Base-by-base conservation (phyloP, 2,113 vertebrate species). In the Clarias gariepinus region DNA sequence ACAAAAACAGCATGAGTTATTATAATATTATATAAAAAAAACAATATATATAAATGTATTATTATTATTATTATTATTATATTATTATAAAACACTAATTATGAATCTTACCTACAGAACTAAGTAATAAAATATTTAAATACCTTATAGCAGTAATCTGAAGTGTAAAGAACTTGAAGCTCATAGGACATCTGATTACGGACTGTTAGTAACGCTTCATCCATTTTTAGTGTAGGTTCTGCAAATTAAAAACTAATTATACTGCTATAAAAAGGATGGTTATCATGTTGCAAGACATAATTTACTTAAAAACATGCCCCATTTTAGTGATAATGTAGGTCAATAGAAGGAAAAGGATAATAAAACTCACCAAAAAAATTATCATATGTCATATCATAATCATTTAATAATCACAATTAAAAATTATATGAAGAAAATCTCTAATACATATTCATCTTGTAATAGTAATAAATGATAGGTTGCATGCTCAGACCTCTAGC, bases 141-240 rank as follows among this genome's bases (percentile, higher is more conserved):
- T 92, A 96, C 95, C 95, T 95, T 93, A 89, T 94, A 93, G 89
- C 95, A 96, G 90, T 92, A 92, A 90, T 95, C 94, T 36, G 94
- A 94, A 3, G 90, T 92, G 91, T 94, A 96, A 87, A 88, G 79
- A 81, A 95, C 87, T 53, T 86, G 85, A 58, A 95, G 86, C 25
- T 91, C 91, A 73, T 91, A 89, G 36, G 80, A 84, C 82, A 95
- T 91, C 82, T 91, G 85, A 89, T 93, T 96, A 47, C 93, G 90
- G 83, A 95, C 91, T 11, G 89, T 93, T 58, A 96, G 73, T 84
- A 94, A 83, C 57, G 94, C 94, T 87, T 96, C 91, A 88, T 96
- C 94, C 91, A 94, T 91, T 91, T 92, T 95, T 83, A 95, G 86
- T 82, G 36, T 4, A 6, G n/a, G 36, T 12, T 77, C 94, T 95